Conservation (phyloP, 2,888 invertebrate species). For the Lamproptera curius region DNA sequence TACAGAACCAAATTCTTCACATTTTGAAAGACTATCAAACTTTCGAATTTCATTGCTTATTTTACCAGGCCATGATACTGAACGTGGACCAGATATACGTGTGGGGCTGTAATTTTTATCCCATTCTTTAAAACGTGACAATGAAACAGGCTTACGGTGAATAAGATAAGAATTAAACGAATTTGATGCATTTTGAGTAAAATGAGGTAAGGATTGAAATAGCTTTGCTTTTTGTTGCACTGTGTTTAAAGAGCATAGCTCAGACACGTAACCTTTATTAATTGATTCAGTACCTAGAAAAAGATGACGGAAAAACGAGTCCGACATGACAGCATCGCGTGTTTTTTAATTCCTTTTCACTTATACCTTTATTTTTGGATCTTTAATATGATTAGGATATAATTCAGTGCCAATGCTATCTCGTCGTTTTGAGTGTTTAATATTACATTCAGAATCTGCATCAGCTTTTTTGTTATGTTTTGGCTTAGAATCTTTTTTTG, state of each 20-base stretch:
- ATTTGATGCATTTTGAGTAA: conserved; percentile 69
- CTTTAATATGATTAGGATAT: too few species aligned
- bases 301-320: conserved; percentile 85
- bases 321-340: conserved; percentile 78
- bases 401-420: conserved; percentile 65
- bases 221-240: conserved; percentile 84
- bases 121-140: conserved; percentile 84
- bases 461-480: conserved; percentile 36
- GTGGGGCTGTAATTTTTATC: conserved; percentile 75
- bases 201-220: conserved; percentile 78
- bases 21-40: conserved; percentile 66
- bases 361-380: conserved; percentile 37
- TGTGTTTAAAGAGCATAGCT: conserved; percentile 66
- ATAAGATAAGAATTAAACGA: conserved; percentile 82
- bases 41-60: conserved; percentile 69
- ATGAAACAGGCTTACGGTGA: conserved; percentile 83
- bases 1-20: conserved; percentile 60
- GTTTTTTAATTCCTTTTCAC: conserved; percentile 74
- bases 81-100: conserved; percentile 76
- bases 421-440: conserved; percentile 12
- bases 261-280: conserved; percentile 40
- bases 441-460: conserved; percentile 28
- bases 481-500: conserved; percentile 43
- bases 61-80: conserved; percentile 79
- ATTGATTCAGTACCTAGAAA: conserved; percentile 74